phyloP scores from a whole-genome alignment of 2,888 invertebrate species.

The Dorcus hopei region DNA sequence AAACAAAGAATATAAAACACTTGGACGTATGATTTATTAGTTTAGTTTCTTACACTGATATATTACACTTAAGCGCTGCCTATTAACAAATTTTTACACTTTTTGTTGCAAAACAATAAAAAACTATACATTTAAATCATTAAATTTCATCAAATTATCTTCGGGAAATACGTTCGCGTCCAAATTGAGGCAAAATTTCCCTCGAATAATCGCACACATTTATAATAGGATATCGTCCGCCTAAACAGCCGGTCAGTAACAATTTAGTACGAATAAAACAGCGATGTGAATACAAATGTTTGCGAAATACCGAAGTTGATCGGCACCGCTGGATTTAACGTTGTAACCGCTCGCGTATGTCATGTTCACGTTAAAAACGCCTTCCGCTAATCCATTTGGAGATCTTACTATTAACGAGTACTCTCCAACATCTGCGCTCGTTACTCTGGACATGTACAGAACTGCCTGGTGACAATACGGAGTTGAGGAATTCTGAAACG shows the following conservation, averaged over 20 bases:
- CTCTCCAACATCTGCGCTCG: conserved; percentile 60
- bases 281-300: conserved; percentile 44
- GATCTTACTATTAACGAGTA: conserved; percentile 63
- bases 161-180: not conserved
- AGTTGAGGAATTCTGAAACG: conserved; percentile 55
- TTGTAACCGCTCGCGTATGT: conserved; percentile 52
- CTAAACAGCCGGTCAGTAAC: conserved; percentile 42
- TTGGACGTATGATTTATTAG: conserved; percentile 50
- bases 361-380: conserved; percentile 61
- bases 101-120: conserved; percentile 45
- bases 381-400: conserved; percentile 60
- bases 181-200: not conserved
- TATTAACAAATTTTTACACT: conserved; percentile 45
- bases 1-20: conserved; percentile 11
- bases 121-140: conserved; percentile 42
- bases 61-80: conserved; percentile 49
- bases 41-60: conserved; percentile 40
- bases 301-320: conserved; percentile 21
- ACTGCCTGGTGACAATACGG: conserved; percentile 59
- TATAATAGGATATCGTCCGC: too few species aligned
- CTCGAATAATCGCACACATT: too few species aligned
- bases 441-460: conserved; percentile 57
- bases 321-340: conserved; percentile 31
- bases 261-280: conserved; percentile 42
- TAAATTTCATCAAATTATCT: not conserved